phyloP scores from a whole-genome alignment of 2,888 invertebrate genomes.

The Dynastes grantii region DNA sequence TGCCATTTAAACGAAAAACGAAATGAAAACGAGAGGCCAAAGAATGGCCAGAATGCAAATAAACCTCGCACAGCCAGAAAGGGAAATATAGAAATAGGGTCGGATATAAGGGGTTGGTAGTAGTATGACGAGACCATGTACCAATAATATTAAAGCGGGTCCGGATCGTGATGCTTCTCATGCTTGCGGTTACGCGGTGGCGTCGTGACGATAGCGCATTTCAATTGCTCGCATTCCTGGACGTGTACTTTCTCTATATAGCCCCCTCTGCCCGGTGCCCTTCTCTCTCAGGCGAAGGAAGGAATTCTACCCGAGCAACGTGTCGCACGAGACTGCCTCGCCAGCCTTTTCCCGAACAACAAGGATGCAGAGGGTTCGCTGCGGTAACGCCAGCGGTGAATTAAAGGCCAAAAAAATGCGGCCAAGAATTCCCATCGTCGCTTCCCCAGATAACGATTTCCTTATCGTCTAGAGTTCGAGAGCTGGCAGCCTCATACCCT shows the following conservation, averaged over 20 bases:
- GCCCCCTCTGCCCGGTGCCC: neutral
- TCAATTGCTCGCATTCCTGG: conserved; percentile 59
- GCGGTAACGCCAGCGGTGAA: conserved; percentile 57
- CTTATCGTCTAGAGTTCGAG: conserved; percentile 49
- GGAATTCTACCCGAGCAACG: conserved; percentile 61
- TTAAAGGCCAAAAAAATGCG: conserved; percentile 63
- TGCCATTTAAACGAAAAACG: neutral
- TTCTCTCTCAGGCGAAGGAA: conserved; percentile 55
- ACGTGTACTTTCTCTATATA: conserved; percentile 40
- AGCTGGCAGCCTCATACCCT: conserved; percentile 2
- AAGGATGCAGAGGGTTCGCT: neutral
- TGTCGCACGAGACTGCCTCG: conserved; percentile 50
- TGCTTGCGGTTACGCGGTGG: neutral
- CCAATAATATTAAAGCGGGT: neutral
- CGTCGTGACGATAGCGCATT: conserved; percentile 50
- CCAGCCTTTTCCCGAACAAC: conserved; percentile 33
- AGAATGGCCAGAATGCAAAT: conserved; percentile 7
- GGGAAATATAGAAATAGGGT: conserved; percentile 24
- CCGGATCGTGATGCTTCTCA: neutral
- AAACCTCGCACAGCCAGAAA: neutral
- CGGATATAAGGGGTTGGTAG: neutral
- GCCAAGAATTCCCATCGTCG: conserved; percentile 62
- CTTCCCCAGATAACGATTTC: conserved; percentile 58
- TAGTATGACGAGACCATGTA: neutral
- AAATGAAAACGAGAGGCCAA: neutral